Base-by-base conservation (phyloP, 2,113 vertebrate species). In the Atrichornis clamosus region DNA sequence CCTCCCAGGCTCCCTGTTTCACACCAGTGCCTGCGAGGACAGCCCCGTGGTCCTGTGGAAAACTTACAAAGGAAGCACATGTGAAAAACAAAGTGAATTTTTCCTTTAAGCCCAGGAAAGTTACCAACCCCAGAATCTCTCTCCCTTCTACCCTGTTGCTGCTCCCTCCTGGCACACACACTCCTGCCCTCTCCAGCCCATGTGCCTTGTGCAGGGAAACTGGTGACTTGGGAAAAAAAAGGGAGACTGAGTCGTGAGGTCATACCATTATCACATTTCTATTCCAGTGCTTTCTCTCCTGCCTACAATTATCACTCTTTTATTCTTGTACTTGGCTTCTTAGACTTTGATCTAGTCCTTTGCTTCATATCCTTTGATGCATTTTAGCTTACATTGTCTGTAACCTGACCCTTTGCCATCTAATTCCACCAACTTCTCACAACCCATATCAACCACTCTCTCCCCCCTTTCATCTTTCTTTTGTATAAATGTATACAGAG, bases 301-400 rank as follows among this genome's bases (percentile, higher is more conserved):
- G 95, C 91, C 94, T 93, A 65, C 94, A 96, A 97, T 97, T 96
- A 97, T 96, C 95, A 94, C 93, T 94, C 93, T 75, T 94, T 97
- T 95, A 91, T 97, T 97, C 95, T 92, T 93, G 94, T 85, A 92
- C 94, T 95, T 95, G 93, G 96, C 95, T 96, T 95, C 91, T 95
- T 50, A 91, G 95, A 93, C 97, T 97, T 97, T 97, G 97, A 97
- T 97, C 96, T 95, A 55, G 92, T 95, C 94, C 92, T 93, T 96
- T 93, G 92, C 96, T 96, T 96, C 56, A 55, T 94, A 63, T 32
- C 94, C 96, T 97, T 97, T 97, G 96, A 97, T 97, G 97, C 96
- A 90, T 96, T 97, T 97, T 93, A 86, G 94, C 95, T 96, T 95
- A 97, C 96, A 93, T 96, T 96, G 97, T 97, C 89, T 97, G 97